These are phyloP conservation scores for Campopleginae sp. DNA, from an alignment of 2,888 invertebrate species.

Conservation along the genomic window DNA sequence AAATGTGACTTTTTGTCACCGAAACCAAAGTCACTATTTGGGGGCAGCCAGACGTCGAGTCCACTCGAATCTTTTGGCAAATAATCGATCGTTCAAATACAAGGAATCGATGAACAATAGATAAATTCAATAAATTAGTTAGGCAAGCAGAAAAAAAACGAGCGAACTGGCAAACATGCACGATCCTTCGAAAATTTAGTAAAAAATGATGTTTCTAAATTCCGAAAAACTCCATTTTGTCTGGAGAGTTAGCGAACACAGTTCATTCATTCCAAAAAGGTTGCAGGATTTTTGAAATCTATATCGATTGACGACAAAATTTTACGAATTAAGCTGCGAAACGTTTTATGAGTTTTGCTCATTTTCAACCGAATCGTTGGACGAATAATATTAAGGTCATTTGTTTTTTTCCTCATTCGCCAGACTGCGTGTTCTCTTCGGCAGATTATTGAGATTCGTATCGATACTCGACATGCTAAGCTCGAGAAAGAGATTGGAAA, in stretches of 20 bases:
- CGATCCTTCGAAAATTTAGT: background rate
- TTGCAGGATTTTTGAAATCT: background rate
- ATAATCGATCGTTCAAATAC: constrained; percentile 50
- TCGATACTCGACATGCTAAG: background rate
- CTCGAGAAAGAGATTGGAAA: background rate
- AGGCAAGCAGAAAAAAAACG: background rate
- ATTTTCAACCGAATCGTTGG: background rate
- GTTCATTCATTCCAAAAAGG: background rate
- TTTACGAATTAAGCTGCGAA: background rate
- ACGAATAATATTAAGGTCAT: background rate
- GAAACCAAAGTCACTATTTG: constrained; percentile 86
- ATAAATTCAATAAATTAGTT: background rate
- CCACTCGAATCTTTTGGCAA: constrained; percentile 79
- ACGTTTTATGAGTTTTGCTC: background rate
- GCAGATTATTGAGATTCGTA: background rate
- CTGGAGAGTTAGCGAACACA: background rate
- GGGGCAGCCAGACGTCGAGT: constrained; percentile 85
- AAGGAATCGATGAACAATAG: constrained; percentile 17
- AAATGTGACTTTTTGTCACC: constrained; percentile 88
- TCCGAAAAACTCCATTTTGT: background rate
- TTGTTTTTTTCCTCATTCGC: background rate
- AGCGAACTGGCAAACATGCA: constrained; percentile 20
- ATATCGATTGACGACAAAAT: background rate
- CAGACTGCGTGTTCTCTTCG: background rate
- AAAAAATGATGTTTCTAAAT: background rate